Base-by-base conservation (phyloP, 2,888 invertebrate genomes). In the Leucozona laternaria region DNA sequence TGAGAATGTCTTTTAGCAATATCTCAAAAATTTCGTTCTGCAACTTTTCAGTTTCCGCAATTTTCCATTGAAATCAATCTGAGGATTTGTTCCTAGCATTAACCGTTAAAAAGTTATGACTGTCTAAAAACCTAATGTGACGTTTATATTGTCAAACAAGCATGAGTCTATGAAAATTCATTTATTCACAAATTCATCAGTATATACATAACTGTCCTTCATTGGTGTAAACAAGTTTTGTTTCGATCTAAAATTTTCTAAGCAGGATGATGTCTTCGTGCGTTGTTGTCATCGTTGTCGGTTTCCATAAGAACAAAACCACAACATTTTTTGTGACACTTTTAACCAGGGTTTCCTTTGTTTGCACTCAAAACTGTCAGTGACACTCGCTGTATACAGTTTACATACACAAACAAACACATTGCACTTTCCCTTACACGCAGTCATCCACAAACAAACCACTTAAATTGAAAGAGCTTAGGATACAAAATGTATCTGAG, bases 381-480 rank as follows among this genome's bases (percentile, higher is more conserved):
- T 60, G 22, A 22, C 60, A 60, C 60, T n/a, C 53, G 22, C 37
- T 45, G n/a, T 6, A 11, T 68, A 73, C 37, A 60, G 25, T 53
- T 53, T 45, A n/a, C 45, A 45, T 17, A 8, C 10, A 17, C 7
- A 40, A 11, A 77, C 7, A 57, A 70, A 79, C 64, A 72, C 43
- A 77, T 45, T 55, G 81, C 40, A 57, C 48, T 62, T 68, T 37
- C 45, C 22, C 31, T 50, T 37, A 15, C 15, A 79, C 57, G 73
- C 40, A 79, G 66, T 60, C 60, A 68, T 73, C 73, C 68, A 62
- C 79, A 79, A 83, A 79, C 79, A 75, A 70, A 62, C 75, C 79
- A 79, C 79, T 83, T 79, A 75, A 75, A 79, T 20, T 48, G 79
- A 70, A 75, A 58, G 70, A 79, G 75, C 62, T 71, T 75, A 62